Evolutionary conservation across 2,113 vertebrate genomes (phyloP).

Genomic region (Arvicanthis niloticus): DNA sequence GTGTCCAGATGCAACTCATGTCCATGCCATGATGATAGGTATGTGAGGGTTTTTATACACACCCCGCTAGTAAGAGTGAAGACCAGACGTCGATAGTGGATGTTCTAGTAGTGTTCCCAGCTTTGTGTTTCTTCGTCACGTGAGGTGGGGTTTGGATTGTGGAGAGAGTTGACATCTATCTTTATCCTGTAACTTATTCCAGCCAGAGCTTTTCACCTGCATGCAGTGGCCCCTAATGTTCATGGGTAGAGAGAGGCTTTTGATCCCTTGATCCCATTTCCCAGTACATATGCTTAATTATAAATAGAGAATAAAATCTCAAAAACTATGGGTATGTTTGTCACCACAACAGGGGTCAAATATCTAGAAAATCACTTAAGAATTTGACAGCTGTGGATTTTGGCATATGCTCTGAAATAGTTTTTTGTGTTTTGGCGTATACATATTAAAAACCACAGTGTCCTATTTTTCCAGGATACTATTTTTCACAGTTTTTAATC

Average conservation of each 20-base stretch:
- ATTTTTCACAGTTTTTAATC: neutral
- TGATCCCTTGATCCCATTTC: neutral
- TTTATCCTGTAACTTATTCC: neutral
- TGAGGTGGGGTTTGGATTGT: neutral
- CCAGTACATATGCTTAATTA: neutral
- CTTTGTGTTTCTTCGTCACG: neutral
- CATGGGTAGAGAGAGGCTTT: neutral
- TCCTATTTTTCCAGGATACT: neutral
- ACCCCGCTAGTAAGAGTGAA: neutral
- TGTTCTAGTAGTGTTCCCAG: neutral
- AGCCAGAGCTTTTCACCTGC: neutral
- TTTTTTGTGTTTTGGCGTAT: neutral
- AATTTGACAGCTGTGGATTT: conserved; percentile 14
- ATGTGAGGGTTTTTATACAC: neutral
- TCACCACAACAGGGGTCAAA: neutral
- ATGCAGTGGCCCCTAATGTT: neutral
- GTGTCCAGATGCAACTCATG: neutral
- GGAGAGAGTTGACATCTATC: neutral
- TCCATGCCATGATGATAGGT: neutral
- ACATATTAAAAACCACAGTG: neutral
- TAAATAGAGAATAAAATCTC: conserved; percentile 23
- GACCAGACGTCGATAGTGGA: neutral
- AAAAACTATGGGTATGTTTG: neutral
- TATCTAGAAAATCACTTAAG: neutral
- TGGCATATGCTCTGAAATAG: neutral